phyloP scores from a whole-genome alignment of 2,888 invertebrate genomes.

The Cistogaster globosa region DNA sequence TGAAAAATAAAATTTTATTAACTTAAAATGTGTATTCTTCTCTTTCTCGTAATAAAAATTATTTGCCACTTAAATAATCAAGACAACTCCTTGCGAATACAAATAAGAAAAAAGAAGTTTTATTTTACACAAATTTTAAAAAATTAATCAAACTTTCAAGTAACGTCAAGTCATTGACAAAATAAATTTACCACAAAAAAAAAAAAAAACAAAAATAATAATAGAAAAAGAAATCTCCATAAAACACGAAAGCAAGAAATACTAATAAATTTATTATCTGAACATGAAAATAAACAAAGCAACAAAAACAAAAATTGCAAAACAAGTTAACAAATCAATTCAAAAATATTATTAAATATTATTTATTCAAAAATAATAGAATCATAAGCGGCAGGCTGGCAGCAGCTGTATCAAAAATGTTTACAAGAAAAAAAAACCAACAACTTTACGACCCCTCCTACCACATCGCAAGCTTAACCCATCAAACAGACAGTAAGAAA shows the following conservation, averaged over 20 bases:
- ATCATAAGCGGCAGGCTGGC: neutral
- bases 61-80: no score
- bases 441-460: neutral
- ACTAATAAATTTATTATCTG: constrained; percentile 20
- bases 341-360: constrained; percentile 56
- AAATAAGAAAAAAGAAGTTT: no score
- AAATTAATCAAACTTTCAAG: no score
- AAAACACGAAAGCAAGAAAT: constrained; percentile 26
- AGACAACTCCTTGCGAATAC: no score
- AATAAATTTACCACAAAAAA: constrained; percentile 8
- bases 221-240: neutral
- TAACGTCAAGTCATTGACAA: neutral
- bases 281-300: constrained; percentile 27
- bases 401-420: constrained; percentile 9
- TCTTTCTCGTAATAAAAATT: no score
- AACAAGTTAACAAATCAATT: constrained; percentile 58
- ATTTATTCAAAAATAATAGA: constrained; percentile 52
- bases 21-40: no score
- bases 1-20: no score
- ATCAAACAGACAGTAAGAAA: constrained; percentile 4
- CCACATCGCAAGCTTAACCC: no score
- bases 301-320: neutral
- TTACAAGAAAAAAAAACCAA: constrained; percentile 18
- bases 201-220: neutral
- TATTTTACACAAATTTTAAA: no score